phyloP scores from a whole-genome alignment of 2,888 invertebrate genomes.

The Ochlodes sylvanus region DNA sequence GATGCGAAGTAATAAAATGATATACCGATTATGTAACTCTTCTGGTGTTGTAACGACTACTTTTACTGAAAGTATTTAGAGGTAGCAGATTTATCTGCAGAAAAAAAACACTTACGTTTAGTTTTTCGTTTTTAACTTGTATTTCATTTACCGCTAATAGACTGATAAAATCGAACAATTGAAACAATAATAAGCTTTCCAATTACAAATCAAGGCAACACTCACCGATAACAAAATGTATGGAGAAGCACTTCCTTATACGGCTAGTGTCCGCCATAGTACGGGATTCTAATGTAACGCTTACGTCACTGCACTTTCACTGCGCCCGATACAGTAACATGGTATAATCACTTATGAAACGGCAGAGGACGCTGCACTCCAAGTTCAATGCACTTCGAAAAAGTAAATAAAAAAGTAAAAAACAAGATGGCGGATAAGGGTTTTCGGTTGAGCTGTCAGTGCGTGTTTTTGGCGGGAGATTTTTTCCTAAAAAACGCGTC shows the following conservation, averaged over 20 bases:
- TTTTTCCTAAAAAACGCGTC: conserved; percentile 64
- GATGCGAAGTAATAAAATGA: no score
- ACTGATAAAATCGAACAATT: neutral
- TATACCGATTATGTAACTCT: no score
- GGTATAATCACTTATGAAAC: conserved; percentile 73
- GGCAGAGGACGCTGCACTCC: conserved; percentile 67
- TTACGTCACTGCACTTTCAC: conserved; percentile 83
- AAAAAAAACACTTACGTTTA: no score
- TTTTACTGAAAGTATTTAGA: no score
- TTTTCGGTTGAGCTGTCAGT: conserved; percentile 48
- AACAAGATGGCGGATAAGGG: conserved; percentile 44
- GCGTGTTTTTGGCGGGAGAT: conserved; percentile 62
- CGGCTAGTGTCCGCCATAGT: conserved; percentile 75
- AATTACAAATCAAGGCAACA: conserved; percentile 46
- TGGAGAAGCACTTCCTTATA: conserved; percentile 71
- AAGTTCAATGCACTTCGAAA: conserved; percentile 70
- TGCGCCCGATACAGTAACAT: conserved; percentile 68
- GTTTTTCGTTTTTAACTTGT: neutral
- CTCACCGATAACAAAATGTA: conserved; percentile 66
- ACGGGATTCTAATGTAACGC: conserved; percentile 70
- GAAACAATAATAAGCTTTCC: conserved; percentile 4
- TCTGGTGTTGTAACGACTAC: no score
- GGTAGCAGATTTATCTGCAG: no score
- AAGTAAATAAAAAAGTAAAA: conserved; percentile 48
- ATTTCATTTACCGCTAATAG: neutral